Evolutionary conservation across 2,113 vertebrate species (phyloP).

Genomic region (Chamaea fasciata): DNA sequence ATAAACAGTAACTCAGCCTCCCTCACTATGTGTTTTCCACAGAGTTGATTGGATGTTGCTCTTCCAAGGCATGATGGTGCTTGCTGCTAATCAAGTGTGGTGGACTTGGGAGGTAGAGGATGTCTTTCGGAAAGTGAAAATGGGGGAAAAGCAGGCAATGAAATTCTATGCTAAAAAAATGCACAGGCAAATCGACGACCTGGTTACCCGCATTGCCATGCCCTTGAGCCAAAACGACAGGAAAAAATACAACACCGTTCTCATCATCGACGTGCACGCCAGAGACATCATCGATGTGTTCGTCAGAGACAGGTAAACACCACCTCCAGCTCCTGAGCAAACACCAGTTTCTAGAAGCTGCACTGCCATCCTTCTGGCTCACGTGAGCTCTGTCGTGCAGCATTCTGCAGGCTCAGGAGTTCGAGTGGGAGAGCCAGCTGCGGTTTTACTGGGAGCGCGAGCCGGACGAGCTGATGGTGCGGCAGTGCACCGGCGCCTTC

Average conservation of each 20-base stretch:
- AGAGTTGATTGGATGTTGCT: slow-evolving; percentile 96
- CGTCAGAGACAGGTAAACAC: slow-evolving; percentile 80
- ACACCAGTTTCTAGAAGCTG: rapidly evolving
- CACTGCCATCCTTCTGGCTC: not conserved
- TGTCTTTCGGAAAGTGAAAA: slow-evolving; percentile 79
- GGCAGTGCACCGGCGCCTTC: slow-evolving; percentile 90
- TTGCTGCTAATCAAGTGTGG: slow-evolving; percentile 95
- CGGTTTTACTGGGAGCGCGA: slow-evolving; percentile 90
- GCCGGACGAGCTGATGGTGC: slow-evolving; percentile 81
- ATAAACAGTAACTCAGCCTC: not conserved
- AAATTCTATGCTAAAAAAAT: slow-evolving; percentile 85
- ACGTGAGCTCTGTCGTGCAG: slow-evolving; percentile 49
- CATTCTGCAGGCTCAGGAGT: slow-evolving; percentile 87
- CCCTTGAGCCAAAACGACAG: slow-evolving; percentile 86
- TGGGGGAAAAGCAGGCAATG: slow-evolving; percentile 87
- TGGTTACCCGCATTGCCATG: slow-evolving; percentile 84
- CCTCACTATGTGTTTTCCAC: not conserved
- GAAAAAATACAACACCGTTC: slow-evolving; percentile 90
- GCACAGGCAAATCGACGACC: slow-evolving; percentile 87
- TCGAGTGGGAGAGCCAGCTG: slow-evolving; percentile 96
- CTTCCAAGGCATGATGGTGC: slow-evolving; percentile 94
- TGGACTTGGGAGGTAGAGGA: slow-evolving; percentile 98
- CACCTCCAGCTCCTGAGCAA: rapidly evolving
- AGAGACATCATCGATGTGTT: slow-evolving; percentile 92
- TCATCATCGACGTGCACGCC: slow-evolving; percentile 95